Base-by-base conservation (phyloP, 1,140 invertebrate species). In the Alviniconcha marisindica region DNA sequence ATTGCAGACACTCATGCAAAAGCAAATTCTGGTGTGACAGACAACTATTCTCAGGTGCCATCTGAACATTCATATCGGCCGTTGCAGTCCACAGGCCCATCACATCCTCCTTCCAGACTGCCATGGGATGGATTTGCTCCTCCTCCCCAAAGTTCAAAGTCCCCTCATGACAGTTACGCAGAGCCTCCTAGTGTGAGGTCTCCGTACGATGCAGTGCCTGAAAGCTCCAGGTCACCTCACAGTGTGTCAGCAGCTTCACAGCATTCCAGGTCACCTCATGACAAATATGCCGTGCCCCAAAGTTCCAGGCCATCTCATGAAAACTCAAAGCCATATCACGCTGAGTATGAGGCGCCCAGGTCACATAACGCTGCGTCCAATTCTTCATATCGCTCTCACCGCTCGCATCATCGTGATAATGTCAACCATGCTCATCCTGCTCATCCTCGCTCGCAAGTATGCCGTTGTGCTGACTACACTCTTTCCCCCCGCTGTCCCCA, bases 391-490 rank as follows among this genome's bases (percentile, higher is more conserved):
- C 78, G 60, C 51, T 80, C 78, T 42, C 56, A 80, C 33, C 78
- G 78, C 38, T 21, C 78, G 28, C 60, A 28, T 80, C 78, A 80
- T 80, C 78, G 60, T 80, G 78, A 66, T n/a, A 14, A n/a, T 66
- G 56, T 10, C 78, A 66, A 40, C 60, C 36, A 42, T 44, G 18
- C 40, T 44, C 60, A 66, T 56, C 56, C 78, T 44, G 18, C 40
- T 44, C 60, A 66, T 36, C 38, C 78, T 44, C 78, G 60, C 60
- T 80, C 78, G 78, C 78, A 80, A 80, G 78, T 80, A 80, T 80
- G 78, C 69, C 40, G 69, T 71, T 24, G 7, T 40, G 14, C 18
- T 10, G 36, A 15, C 4, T 21, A 21, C 14, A 36, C 15, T 28
- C 4, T 71, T 5, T 71, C 36, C 69, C 40, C 14, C 10, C 10